Evolutionary conservation across 2,888 invertebrate genomes (phyloP).

Genomic region (Brachypalpus laphriformis): DNA sequence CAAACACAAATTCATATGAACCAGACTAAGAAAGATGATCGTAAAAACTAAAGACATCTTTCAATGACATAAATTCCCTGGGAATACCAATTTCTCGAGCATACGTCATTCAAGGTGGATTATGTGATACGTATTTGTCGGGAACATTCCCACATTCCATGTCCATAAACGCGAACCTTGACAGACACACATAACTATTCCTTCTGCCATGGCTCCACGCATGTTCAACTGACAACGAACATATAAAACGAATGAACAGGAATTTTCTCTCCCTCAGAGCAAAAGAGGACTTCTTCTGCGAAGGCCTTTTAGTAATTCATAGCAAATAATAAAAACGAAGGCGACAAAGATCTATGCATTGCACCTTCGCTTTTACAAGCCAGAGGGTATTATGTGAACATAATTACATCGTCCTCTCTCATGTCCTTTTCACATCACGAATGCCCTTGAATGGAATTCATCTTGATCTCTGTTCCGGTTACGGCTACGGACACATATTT

Average conservation of each 20-base stretch:
- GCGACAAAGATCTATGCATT: background rate
- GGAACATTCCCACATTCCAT: constrained; percentile 21
- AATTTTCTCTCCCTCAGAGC: background rate
- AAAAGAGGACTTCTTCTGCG: background rate
- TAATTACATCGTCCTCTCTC: constrained; percentile 17
- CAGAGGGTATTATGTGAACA: constrained; percentile 14
- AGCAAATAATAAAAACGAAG: background rate
- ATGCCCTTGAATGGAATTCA: background rate
- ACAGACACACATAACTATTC: constrained; percentile 15
- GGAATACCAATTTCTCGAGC: constrained; percentile 33
- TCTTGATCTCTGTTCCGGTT: background rate
- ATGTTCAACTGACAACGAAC: background rate
- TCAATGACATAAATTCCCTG: constrained; percentile 14
- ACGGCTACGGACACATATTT: background rate
- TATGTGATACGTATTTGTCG: background rate
- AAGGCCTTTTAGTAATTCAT: background rate
- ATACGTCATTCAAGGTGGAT: constrained; percentile 12
- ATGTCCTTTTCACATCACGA: background rate
- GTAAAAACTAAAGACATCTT: constrained; percentile 33
- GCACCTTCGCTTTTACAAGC: background rate
- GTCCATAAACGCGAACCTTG: constrained; percentile 1
- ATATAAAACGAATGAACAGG: background rate
- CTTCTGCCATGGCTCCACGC: background rate
- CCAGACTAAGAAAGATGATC: background rate
- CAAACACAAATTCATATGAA: background rate